Evolutionary conservation across 2,888 invertebrate species (phyloP), one percentile per base, ranked within the genome.

Genomic region (Tenthredo scrophulariae): DNA sequence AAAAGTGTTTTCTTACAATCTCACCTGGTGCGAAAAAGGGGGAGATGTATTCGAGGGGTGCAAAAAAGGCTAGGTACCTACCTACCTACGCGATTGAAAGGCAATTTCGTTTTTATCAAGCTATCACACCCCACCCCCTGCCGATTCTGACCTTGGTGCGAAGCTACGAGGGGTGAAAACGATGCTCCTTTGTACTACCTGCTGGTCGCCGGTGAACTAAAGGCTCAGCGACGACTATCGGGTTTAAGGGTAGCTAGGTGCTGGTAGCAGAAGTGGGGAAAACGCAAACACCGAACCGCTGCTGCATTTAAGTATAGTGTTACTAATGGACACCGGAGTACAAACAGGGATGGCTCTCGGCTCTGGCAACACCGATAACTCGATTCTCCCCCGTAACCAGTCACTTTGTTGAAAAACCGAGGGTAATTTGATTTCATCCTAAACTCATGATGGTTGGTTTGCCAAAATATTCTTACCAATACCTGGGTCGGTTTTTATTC

Each of bases 261-360:
- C 18, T 18, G 40, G 43, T 22, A 22, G 22, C 33, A 22, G 72
- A n/a, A n/a, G 43, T 29, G 72, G 72, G 72, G 40, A 29, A 50
- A 80, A 83, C 70, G 70, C 33, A 83, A 83, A 83, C 83, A 83
- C 33, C 29, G 46, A 83, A 70, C 83, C 43, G 22, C 18, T n/a
- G 58, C 37, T 80, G 80, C 83, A 70, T 83, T 83, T 83, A 83
- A 83, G 83, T 83, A 83, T 83, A 83, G 83, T 70, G 67, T 83
- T 83, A 83, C 83, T 83, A 83, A 83, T 83, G 83, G 83, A 83
- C 83, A 70, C 83, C 83, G 83, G 46, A 67, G 67, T 83, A 70
- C 83, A 83, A 83, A 83, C 83, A 83, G 67, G 46, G 33, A 50
- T 43, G 62, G 80, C 37, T 65, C 58, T 58, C 58, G 79, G 18